Conservation (phyloP, 2,113 vertebrate species). For the Perca schrenkii region DNA sequence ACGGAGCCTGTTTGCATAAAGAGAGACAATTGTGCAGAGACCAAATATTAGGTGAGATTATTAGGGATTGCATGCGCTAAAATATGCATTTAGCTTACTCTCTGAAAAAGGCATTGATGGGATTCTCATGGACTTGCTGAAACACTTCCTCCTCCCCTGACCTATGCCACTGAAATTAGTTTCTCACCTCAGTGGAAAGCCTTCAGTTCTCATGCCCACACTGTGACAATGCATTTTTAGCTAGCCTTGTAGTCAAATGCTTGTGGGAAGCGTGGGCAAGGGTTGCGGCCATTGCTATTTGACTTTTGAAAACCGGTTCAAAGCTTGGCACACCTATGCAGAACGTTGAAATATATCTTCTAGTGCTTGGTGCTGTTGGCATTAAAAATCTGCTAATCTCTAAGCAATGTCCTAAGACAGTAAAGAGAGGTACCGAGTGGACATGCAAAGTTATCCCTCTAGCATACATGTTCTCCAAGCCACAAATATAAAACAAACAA, state of each 20-base stretch:
- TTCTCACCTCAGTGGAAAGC: conserved; percentile 25
- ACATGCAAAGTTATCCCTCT: conserved; percentile 36
- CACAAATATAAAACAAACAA: not conserved
- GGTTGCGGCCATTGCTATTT: conserved; percentile 21
- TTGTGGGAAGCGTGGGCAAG: conserved; percentile 35
- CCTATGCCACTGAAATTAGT: not conserved
- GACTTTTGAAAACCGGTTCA: conserved; percentile 29
- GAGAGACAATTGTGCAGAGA: conserved; percentile 38
- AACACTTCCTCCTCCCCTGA: conserved; percentile 33
- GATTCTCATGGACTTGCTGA: conserved; percentile 64
- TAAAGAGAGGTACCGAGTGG: conserved; percentile 28
- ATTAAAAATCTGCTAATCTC: conserved; percentile 44
- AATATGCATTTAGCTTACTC: conserved; percentile 53
- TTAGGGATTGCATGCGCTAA: conserved; percentile 52
- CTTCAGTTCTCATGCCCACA: conserved; percentile 23
- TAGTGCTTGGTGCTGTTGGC: conserved; percentile 41
- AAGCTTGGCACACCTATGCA: conserved; percentile 52
- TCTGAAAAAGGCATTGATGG: conserved; percentile 66
- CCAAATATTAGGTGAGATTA: conserved; percentile 5
- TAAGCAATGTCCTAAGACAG: conserved; percentile 22
- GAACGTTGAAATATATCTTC: conserved; percentile 29
- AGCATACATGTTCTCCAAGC: conserved; percentile 7
- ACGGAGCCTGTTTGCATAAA: conserved; percentile 46
- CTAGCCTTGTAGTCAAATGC: conserved; percentile 36
- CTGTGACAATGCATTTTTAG: conserved; percentile 15